These are phyloP conservation scores for Chouioia cunea DNA, from an alignment of 2,888 invertebrate genomes.

Conservation along the genomic window DNA sequence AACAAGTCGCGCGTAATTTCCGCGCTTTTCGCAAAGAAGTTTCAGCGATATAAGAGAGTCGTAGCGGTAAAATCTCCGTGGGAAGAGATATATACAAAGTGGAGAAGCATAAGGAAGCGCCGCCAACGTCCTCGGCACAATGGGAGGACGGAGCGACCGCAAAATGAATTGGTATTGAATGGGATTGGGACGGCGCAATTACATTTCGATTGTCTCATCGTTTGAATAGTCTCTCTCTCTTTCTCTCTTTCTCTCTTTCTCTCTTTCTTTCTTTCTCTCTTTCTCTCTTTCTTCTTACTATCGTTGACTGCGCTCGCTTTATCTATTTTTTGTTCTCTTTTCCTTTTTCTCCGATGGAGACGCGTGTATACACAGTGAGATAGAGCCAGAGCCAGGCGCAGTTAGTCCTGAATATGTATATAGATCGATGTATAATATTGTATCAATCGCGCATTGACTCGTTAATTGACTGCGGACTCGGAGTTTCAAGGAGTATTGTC, in stretches of 20 bases:
- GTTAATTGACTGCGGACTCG: conserved; percentile 55
- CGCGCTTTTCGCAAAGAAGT: conserved; percentile 8
- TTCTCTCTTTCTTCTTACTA: background rate
- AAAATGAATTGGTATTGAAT: conserved; percentile 61
- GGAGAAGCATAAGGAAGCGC: conserved; percentile 2
- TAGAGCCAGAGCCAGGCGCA: no score
- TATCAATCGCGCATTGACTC: conserved; percentile 56
- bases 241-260: conserved; percentile 5
- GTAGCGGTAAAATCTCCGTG: conserved; percentile 1
- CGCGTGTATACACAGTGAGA: conserved; percentile 12
- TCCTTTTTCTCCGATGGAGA: no score
- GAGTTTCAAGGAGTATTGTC: conserved; percentile 51
- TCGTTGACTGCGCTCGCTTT: background rate
- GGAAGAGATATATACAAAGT: conserved; percentile 42
- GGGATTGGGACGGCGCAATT: conserved; percentile 59
- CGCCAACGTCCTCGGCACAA: conserved; percentile 51
- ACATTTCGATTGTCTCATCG: conserved; percentile 63
- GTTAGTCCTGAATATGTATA: background rate
- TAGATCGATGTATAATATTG: background rate
- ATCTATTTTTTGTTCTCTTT: background rate
- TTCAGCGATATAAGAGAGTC: conserved; percentile 4
- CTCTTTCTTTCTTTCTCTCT: conserved; percentile 9
- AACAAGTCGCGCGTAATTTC: conserved; percentile 27
- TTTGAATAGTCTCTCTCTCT: conserved; percentile 56
- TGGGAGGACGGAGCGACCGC: conserved; percentile 50